phyloP scores from a whole-genome alignment of 2,113 vertebrate species.

The Dendropsophus ebraccatus region DNA sequence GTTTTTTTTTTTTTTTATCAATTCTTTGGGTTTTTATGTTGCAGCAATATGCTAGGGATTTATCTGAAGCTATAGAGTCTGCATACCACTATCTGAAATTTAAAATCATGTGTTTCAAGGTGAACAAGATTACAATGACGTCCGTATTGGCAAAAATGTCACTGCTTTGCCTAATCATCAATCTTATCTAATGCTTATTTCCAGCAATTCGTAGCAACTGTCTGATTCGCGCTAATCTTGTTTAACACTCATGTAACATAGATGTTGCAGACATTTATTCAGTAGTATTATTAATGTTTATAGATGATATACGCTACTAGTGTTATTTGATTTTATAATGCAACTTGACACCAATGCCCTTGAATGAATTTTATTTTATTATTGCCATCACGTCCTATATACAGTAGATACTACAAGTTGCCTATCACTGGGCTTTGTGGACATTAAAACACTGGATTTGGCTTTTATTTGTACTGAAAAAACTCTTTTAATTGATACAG shows the following conservation, averaged over 20 bases:
- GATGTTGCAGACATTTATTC: neutral
- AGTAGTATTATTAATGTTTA: neutral
- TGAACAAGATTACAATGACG: conserved; percentile 38
- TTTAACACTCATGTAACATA: conserved; percentile 36
- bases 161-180: conserved; percentile 30
- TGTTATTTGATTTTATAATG: neutral
- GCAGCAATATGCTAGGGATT: neutral
- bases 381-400: no score
- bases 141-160: conserved; percentile 16
- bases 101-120: conserved; percentile 30
- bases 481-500: no score
- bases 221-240: conserved; percentile 27
- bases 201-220: conserved; percentile 17
- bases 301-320: neutral
- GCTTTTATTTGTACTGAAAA: no score
- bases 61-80: conserved; percentile 1
- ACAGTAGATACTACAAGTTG: no score
- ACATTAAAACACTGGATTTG: no score
- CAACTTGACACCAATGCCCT: conserved; percentile 9
- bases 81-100: conserved; percentile 16
- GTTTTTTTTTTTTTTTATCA: neutral
- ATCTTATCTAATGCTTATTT: conserved; percentile 30
- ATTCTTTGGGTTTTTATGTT: neutral
- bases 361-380: neutral
- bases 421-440: no score